Percentiles rank a stretch among this genome's conserved stretches.
Conservation (phyloP, 35 echinoderm and acorn worm species). For the Apostichopus parvimensis region DNA sequence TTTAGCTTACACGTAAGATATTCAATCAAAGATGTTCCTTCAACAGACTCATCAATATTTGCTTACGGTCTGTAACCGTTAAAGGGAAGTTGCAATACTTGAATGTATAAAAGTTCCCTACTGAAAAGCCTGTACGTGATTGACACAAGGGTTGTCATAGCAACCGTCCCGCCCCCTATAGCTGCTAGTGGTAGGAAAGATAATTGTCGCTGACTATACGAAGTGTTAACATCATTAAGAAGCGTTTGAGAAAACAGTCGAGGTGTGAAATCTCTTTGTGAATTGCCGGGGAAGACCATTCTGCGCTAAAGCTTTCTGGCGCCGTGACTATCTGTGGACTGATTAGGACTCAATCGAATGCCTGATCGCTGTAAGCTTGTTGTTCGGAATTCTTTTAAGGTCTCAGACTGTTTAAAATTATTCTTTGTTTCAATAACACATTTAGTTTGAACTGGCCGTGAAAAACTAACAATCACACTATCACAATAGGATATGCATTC, state of each 20-base stretch:
- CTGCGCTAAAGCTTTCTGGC: conserved; percentile 88
- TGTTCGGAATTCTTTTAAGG: conserved; percentile 7
- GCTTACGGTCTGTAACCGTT: neutral
- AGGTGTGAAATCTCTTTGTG: conserved; percentile 98
- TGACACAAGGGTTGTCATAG: conserved; percentile 59
- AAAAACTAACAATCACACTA: conserved; percentile 48
- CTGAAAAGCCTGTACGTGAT: conserved; percentile 51
- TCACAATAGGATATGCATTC: conserved; percentile 5
- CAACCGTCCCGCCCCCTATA: conserved; percentile 62
- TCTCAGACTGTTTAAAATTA: conserved; percentile 41
- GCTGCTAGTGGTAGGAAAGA: conserved; percentile 54
- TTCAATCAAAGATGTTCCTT: no score
- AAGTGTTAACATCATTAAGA: conserved; percentile 99
- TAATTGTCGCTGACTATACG: conserved; percentile 98
- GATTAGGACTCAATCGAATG: conserved; percentile 70
- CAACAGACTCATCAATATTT: no score
- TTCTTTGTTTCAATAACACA: conserved; percentile 51
- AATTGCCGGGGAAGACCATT: conserved; percentile 70
- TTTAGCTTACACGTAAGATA: no score
- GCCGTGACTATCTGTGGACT: conserved; percentile 70
- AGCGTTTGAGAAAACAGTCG: conserved; percentile 88
- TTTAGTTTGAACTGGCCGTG: conserved; percentile 50
- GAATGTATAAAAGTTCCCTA: neutral
- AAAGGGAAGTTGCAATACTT: neutral
- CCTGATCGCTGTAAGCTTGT: conserved; percentile 5